Evolutionary conservation across 2,797 vertebrate species (phyloP).

Genomic region (Muraenolepis orangiensis): DNA sequence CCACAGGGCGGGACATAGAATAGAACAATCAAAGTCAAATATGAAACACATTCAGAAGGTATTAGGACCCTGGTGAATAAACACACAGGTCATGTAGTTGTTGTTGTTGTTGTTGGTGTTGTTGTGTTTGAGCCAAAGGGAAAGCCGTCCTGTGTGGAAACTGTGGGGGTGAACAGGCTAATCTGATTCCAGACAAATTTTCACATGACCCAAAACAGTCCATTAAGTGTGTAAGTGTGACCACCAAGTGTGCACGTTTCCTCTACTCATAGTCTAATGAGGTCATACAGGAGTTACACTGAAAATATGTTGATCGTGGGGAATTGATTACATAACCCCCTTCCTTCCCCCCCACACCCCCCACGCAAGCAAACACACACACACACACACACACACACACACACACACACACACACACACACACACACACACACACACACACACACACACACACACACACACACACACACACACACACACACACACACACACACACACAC

Average conservation of each 20-base stretch:
- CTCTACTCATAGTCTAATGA: conserved; percentile 16
- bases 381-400: too few species aligned
- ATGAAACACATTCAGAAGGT: neutral
- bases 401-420: neutral
- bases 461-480: too few species aligned
- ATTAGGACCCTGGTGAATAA: neutral
- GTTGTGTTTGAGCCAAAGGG: neutral
- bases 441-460: too few species aligned
- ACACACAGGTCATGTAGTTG: neutral
- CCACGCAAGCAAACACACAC: too few species aligned
- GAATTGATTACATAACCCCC: conserved; percentile 59
- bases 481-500: too few species aligned
- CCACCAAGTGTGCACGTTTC: conserved; percentile 10
- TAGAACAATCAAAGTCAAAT: too few species aligned
- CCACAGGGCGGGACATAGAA: too few species aligned
- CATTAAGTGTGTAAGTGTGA: neutral
- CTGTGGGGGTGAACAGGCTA: neutral
- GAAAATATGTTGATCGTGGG: conserved; percentile 63
- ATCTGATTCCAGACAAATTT: neutral
- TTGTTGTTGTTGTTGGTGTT: neutral
- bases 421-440: neutral
- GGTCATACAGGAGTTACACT: conserved; percentile 41
- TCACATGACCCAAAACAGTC: neutral
- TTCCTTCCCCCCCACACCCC: conserved; percentile 14
- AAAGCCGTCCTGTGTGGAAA: neutral